These are phyloP conservation scores for Sorex araneus DNA, from an alignment of 2,113 vertebrate species.

Conservation along the genomic window DNA sequence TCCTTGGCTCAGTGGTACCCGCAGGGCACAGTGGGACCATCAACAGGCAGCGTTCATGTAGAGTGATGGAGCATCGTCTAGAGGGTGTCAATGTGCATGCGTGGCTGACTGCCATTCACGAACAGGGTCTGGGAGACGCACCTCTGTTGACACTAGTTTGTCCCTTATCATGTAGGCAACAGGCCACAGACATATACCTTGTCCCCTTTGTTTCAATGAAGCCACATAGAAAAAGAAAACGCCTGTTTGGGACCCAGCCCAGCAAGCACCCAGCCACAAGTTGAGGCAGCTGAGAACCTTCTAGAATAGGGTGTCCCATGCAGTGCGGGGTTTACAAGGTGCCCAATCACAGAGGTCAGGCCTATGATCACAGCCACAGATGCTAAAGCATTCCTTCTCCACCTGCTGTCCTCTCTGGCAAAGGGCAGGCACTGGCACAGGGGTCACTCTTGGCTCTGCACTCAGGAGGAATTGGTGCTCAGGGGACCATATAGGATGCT, in stretches of 20 bases:
- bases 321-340: not conserved
- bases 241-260: not conserved
- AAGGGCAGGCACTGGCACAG: not conserved
- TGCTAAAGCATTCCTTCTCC: too few species aligned
- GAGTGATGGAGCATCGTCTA: not conserved
- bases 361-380: not conserved
- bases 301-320: not conserved
- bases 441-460: too few species aligned
- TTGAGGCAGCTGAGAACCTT: not conserved
- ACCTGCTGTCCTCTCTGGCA: not conserved
- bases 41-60: slow-evolving; percentile 44
- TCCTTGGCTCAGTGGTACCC: slow-evolving; percentile 82
- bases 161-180: not conserved
- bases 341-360: not conserved
- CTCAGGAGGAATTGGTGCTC: too few species aligned
- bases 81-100: not conserved
- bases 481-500: too few species aligned
- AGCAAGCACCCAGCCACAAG: not conserved
- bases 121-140: not conserved
- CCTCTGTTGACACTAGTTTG: not conserved
- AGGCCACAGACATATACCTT: not conserved
- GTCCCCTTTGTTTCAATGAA: not conserved
- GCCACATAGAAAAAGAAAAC: slow-evolving; percentile 11
- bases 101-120: not conserved
- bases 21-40: slow-evolving; percentile 40